Conservation (phyloP, 2,113 vertebrate species). For the Octodon degus region DNA sequence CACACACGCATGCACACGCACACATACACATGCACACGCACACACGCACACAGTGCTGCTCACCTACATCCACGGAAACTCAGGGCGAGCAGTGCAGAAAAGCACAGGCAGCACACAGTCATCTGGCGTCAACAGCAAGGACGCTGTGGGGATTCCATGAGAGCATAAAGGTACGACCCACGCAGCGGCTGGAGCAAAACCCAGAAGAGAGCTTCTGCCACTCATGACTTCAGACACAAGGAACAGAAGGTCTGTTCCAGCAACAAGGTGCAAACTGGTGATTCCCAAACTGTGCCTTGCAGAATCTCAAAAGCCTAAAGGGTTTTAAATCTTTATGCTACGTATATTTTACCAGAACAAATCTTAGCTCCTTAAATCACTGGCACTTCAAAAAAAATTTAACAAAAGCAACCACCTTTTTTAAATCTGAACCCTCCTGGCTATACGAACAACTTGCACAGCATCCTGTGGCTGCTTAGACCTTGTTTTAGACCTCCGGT, state of each 20-base stretch:
- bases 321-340: not conserved
- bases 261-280: not conserved
- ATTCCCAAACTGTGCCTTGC: not conserved
- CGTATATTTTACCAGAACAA: not conserved
- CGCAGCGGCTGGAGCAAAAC: not conserved
- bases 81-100: not conserved
- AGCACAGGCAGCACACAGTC: not conserved
- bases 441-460: not conserved
- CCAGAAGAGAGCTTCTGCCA: not conserved
- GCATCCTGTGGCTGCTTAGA: not conserved
- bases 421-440: not conserved
- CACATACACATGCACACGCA: not conserved
- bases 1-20: too few species aligned
- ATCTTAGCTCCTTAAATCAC: not conserved
- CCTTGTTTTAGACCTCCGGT: not conserved
- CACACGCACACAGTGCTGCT: not conserved
- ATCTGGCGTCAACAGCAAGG: not conserved
- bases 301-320: not conserved
- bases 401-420: too few species aligned
- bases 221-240: not conserved
- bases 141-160: not conserved
- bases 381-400: not conserved
- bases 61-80: not conserved
- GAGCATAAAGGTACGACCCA: too few species aligned
- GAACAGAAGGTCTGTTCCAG: not conserved